These are phyloP conservation scores for Gallinago media DNA, from an alignment of 2,113 vertebrate species.

Conservation along the genomic window DNA sequence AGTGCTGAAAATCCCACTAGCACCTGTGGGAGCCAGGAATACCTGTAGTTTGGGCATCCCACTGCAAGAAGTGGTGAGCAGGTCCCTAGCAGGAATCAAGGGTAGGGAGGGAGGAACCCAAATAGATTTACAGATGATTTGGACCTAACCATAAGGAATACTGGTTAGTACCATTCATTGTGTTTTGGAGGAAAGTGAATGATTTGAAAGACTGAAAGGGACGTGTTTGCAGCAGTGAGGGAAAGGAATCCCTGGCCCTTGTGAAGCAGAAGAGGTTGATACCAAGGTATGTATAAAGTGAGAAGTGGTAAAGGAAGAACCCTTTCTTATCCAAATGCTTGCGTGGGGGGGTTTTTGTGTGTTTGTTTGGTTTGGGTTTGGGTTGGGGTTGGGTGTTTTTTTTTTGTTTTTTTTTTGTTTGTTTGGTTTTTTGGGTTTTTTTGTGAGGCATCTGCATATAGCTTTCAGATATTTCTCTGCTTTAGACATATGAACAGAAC, in stretches of 20 bases:
- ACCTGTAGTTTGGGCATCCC: neutral
- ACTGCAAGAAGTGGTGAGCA: neutral
- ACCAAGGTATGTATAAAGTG: neutral
- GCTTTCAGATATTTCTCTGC: neutral
- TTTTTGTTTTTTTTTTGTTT: too few relatives aligned
- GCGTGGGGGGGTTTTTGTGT: neutral
- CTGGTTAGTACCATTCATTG: neutral
- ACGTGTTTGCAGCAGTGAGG: rapidly evolving
- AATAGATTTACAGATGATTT: neutral
- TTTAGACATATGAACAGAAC: neutral
- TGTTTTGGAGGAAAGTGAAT: neutral
- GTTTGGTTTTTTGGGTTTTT: neutral
- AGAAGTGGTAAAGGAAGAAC: neutral
- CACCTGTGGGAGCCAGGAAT: neutral
- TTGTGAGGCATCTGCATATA: neutral
- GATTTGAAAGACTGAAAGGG: neutral
- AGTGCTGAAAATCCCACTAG: neutral
- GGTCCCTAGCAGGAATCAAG: neutral
- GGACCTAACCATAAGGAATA: neutral
- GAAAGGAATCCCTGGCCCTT: neutral
- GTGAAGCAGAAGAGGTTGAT: neutral
- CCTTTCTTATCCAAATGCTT: neutral
- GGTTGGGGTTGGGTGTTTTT: too few relatives aligned
- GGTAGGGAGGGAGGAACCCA: rapidly evolving
- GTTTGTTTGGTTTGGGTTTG: too few relatives aligned